These are phyloP conservation scores for Tenthredo amoena DNA, from an alignment of 2,888 invertebrate species.

Conservation along the genomic window DNA sequence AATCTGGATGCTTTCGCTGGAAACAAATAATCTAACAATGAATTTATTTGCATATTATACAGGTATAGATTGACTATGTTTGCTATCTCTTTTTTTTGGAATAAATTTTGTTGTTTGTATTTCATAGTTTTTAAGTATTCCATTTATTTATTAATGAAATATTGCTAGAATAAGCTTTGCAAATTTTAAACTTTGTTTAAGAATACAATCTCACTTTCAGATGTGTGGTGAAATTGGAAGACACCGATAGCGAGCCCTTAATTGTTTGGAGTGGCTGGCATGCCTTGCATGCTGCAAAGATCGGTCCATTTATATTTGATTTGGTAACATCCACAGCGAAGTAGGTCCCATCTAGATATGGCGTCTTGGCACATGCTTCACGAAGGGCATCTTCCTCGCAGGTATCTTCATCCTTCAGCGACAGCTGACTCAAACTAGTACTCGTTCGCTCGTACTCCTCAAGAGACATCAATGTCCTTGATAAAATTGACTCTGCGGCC, in stretches of 20 bases:
- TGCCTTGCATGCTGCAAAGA: conserved; percentile 31
- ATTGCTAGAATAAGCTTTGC: too few species aligned
- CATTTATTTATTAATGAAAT: background rate
- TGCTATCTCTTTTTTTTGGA: background rate
- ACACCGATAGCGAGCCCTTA: conserved; percentile 16
- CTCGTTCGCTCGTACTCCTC: too few species aligned
- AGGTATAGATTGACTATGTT: too few species aligned
- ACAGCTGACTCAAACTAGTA: too few species aligned
- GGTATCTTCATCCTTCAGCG: too few species aligned
- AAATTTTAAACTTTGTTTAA: background rate
- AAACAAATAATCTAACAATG: background rate
- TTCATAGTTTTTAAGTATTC: background rate
- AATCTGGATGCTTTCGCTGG: background rate
- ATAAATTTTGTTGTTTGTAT: background rate
- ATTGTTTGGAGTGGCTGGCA: conserved; percentile 22
- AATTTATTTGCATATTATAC: too few species aligned
- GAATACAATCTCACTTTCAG: conserved; percentile 44
- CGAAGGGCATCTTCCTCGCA: too few species aligned
- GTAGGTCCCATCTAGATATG: too few species aligned
- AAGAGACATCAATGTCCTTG: too few species aligned
- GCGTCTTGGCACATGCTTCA: too few species aligned
- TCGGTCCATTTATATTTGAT: background rate
- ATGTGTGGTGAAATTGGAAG: conserved; percentile 52
- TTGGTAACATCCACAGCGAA: too few species aligned
- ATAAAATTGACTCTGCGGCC: too few species aligned